Percentiles rank a stretch among this genome's conserved stretches.
Conservation (phyloP, 1,140 invertebrate genomes). For the Drosophila bipectinata region DNA sequence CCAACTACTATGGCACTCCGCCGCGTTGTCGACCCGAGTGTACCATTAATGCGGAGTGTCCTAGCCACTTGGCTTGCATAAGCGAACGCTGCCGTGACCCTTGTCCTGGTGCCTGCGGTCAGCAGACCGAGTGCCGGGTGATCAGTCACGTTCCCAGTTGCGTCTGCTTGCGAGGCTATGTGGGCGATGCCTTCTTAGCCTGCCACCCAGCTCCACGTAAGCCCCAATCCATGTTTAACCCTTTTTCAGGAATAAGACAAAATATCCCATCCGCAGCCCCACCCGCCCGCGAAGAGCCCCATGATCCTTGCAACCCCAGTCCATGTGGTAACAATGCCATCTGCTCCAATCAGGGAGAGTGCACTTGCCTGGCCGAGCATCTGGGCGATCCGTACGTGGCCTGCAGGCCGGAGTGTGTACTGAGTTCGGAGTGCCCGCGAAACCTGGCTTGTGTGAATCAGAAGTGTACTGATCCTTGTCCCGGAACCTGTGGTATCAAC, state of each 20-base stretch:
- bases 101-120: constrained; percentile 90
- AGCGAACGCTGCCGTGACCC: constrained; percentile 89
- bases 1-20: constrained; percentile 89
- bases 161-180: constrained; percentile 89
- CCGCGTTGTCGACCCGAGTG: constrained; percentile 92
- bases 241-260: not conserved
- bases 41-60: constrained; percentile 90
- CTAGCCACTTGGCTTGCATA: constrained; percentile 88
- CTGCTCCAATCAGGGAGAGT: constrained; percentile 89
- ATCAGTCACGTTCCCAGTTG: constrained; percentile 93
- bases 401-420: constrained; percentile 92
- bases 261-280: constrained; percentile 49
- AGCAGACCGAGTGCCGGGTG: constrained; percentile 92
- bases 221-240: constrained; percentile 27
- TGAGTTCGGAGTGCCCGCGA: constrained; percentile 91
- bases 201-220: constrained; percentile 85
- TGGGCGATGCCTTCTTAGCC: constrained; percentile 91
- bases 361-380: constrained; percentile 87
- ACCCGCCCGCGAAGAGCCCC: constrained; percentile 76
- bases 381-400: constrained; percentile 87
- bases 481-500: constrained; percentile 89
- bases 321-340: constrained; percentile 87
- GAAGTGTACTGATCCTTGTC: constrained; percentile 90
- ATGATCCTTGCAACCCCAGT: constrained; percentile 85
- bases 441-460: constrained; percentile 89